phyloP scores from a whole-genome alignment of 1,140 invertebrate species.

The Diachasma alloeum region DNA sequence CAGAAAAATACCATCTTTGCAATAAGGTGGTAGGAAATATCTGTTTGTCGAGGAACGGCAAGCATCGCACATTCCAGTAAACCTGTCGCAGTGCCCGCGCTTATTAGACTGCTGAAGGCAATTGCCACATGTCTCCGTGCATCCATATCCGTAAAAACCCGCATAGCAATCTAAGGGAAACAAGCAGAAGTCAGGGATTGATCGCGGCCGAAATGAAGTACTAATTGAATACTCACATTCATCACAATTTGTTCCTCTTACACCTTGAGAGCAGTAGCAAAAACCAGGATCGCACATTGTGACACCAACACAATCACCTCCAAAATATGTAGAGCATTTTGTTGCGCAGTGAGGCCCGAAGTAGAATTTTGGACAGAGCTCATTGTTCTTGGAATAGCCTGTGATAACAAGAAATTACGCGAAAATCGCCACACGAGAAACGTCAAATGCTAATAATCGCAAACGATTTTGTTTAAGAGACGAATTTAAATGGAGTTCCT shows the following conservation, averaged over 20 bases:
- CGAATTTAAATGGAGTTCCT: too few relatives aligned
- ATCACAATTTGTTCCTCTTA: not conserved
- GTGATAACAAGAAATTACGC: too few relatives aligned
- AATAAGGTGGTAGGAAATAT: conserved; percentile 31
- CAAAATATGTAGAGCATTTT: not conserved
- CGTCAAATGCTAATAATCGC: too few relatives aligned
- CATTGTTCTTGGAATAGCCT: not conserved
- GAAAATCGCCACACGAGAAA: too few relatives aligned
- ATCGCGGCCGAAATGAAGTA: not conserved
- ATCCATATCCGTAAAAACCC: conserved; percentile 27
- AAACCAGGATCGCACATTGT: not conserved
- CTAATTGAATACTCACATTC: not conserved
- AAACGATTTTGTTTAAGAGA: too few relatives aligned
- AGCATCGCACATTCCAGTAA: conserved; percentile 24
- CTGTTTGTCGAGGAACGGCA: not conserved
- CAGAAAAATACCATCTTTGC: conserved; percentile 32
- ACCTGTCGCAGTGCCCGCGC: not conserved
- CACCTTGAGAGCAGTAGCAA: not conserved
- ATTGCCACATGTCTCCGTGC: conserved; percentile 25
- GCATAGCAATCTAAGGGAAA: conserved; percentile 15
- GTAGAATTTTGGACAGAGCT: not conserved
- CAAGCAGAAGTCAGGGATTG: not conserved
- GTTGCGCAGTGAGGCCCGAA: not conserved
- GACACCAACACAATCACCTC: not conserved
- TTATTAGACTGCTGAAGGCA: not conserved